Evolutionary conservation across 2,797 vertebrate species (phyloP).

Genomic region (Aplochiton taeniatus): DNA sequence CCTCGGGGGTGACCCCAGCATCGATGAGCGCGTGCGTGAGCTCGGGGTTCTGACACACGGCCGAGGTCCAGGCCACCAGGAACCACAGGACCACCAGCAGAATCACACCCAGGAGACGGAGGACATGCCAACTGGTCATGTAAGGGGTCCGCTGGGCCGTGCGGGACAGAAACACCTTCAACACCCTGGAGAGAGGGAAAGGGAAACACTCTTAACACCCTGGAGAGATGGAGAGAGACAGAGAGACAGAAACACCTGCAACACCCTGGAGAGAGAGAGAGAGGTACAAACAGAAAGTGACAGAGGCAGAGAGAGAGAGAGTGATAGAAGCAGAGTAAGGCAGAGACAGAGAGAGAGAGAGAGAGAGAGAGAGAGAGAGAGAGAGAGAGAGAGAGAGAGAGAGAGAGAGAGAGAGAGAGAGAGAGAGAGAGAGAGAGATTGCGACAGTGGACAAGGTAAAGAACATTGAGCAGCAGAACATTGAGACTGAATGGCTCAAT

Average conservation of each 20-base stretch:
- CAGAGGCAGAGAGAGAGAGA: background rate
- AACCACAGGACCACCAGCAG: slow-evolving; percentile 94
- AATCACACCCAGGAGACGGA: slow-evolving; percentile 90
- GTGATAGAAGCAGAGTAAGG: too few relatives aligned
- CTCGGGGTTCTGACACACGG: slow-evolving; percentile 88
- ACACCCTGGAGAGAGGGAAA: slow-evolving; percentile 76
- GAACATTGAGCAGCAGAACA: too few relatives aligned
- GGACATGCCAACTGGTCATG: slow-evolving; percentile 94
- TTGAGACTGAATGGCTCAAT: too few relatives aligned
- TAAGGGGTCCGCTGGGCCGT: slow-evolving; percentile 95
- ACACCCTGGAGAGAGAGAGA: background rate
- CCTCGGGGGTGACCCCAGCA: slow-evolving; percentile 87
- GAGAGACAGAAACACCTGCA: background rate
- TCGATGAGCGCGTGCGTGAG: slow-evolving; percentile 82
- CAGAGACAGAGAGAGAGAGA: too few relatives aligned
- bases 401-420: background rate
- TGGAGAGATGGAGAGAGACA: background rate
- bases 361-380: too few relatives aligned
- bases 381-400: too few relatives aligned
- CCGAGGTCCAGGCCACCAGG: slow-evolving; percentile 92
- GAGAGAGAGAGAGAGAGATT: background rate
- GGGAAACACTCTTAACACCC: too few relatives aligned
- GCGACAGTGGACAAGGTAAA: background rate
- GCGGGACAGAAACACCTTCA: slow-evolving; percentile 96
- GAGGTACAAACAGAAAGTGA: background rate